Base-by-base conservation (phyloP, 2,113 vertebrate genomes). In the Carettochelys insculpta region DNA sequence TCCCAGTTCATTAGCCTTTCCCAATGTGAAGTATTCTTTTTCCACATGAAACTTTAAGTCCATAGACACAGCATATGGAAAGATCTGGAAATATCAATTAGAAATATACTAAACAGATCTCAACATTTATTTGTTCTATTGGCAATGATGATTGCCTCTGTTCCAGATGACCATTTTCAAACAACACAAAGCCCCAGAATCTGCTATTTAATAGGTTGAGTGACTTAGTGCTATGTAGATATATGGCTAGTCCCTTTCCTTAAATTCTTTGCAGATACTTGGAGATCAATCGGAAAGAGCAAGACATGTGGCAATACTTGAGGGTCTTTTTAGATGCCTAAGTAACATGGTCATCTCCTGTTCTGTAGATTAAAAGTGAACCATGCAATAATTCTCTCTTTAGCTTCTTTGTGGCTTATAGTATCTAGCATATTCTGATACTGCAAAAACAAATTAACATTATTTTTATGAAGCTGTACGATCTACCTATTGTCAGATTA, bases 21-120 rank as follows among this genome's bases (percentile, higher is more conserved):
- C 91, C 92, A 48, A 94, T 80, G 76, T 96, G 92, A 94, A 93
- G 38, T 87, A 68, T 94, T 94, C 92, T 94, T 97, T n/a, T 96
- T 97, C 95, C 93, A 93, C n/a, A 82, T 54, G 34, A 88, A 87
- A 80, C 48, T 94, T 82, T 94, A 83, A 91, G 48, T 96, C 87
- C 89, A 83, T 50, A 93, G 87, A 61, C 89, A 80, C 24, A 61
- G 80, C 34, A 25, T 88, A 93, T 82, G 94, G 89, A 96, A 96
- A 97, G 68, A 94, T 92, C 90, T 95, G 93, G 94, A 96, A 97
- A 94, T 77, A 92, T 92, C 92, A 95, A 94, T 92, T 86, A 96
- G 77, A 89, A 95, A 96, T 83, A 87, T 19, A 79, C 73, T 90
- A 85, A 96, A 86, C 88, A 92, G 87, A 83, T 92, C 75, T 96